Evolutionary conservation across 2,888 invertebrate genomes (phyloP).

Genomic region (Eupsilia transversa): DNA sequence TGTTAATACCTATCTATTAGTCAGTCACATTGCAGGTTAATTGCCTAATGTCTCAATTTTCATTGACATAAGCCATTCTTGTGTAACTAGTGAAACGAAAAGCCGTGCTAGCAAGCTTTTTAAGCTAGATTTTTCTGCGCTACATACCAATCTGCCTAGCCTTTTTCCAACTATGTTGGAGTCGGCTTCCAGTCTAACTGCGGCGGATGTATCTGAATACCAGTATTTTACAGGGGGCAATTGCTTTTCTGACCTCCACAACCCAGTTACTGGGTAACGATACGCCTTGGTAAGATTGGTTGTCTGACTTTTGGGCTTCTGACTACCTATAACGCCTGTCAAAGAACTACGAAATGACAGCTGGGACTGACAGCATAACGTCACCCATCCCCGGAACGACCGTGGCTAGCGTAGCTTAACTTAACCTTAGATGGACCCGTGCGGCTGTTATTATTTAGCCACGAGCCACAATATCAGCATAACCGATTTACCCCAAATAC

Average conservation of each 20-base stretch:
- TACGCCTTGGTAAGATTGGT: not conserved
- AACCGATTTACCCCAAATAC: not conserved
- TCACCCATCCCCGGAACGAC: not conserved
- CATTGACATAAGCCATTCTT: no score
- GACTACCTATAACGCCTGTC: not conserved
- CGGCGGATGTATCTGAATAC: no score
- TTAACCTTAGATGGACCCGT: not conserved
- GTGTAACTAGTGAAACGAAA: no score
- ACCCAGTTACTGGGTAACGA: not conserved
- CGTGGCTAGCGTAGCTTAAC: not conserved
- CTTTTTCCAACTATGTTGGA: no score
- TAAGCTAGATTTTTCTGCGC: no score
- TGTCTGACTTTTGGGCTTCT: not conserved
- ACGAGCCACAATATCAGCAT: not conserved
- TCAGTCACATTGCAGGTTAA: not conserved
- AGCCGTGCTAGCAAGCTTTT: no score
- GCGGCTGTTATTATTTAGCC: not conserved
- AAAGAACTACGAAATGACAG: not conserved
- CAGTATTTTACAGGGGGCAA: not conserved
- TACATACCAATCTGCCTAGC: no score
- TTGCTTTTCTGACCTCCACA: not conserved
- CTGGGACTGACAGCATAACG: not conserved
- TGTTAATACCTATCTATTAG: no score
- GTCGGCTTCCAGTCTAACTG: no score
- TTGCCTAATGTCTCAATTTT: no score